These are phyloP conservation scores for Mobula hypostoma DNA, from an alignment of 2,113 vertebrate genomes.

Conservation along the genomic window DNA sequence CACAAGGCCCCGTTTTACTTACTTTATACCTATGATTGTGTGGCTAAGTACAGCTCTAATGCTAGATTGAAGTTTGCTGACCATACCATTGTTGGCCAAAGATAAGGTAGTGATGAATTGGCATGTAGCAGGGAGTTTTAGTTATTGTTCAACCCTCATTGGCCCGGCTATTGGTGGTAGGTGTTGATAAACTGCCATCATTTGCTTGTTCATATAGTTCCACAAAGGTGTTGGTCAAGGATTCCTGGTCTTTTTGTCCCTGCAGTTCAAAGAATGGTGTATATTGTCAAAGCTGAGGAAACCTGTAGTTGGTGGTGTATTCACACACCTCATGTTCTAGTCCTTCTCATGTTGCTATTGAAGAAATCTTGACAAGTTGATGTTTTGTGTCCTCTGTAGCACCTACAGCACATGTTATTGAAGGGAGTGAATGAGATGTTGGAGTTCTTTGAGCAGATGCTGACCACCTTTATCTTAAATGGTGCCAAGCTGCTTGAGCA, in stretches of 20 bases:
- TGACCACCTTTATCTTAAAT: not conserved
- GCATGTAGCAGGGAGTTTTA: too few species aligned
- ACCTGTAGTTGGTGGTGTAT: not conserved
- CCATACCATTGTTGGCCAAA: too few species aligned
- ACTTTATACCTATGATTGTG: too few species aligned
- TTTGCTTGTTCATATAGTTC: not conserved
- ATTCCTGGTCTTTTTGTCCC: not conserved
- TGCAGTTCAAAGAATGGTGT: not conserved
- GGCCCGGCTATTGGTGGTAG: not conserved
- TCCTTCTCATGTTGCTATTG: not conserved
- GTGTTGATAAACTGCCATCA: not conserved
- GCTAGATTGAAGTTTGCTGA: too few species aligned
- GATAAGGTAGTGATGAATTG: too few species aligned
- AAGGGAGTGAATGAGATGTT: not conserved
- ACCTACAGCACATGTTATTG: not conserved
- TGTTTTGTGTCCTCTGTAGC: not conserved
- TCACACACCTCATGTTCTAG: not conserved
- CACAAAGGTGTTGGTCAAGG: not conserved
- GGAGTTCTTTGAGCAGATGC: not conserved
- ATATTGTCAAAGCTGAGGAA: not conserved
- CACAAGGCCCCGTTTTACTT: too few species aligned
- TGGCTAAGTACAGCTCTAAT: too few species aligned
- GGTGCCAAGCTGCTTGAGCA: not conserved
- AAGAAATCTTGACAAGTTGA: not conserved
- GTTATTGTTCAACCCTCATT: not conserved